Evolutionary conservation across 1,140 invertebrate genomes (phyloP), one percentile per base, ranked within the genome.

Genomic region (Calycopis cecrops): DNA sequence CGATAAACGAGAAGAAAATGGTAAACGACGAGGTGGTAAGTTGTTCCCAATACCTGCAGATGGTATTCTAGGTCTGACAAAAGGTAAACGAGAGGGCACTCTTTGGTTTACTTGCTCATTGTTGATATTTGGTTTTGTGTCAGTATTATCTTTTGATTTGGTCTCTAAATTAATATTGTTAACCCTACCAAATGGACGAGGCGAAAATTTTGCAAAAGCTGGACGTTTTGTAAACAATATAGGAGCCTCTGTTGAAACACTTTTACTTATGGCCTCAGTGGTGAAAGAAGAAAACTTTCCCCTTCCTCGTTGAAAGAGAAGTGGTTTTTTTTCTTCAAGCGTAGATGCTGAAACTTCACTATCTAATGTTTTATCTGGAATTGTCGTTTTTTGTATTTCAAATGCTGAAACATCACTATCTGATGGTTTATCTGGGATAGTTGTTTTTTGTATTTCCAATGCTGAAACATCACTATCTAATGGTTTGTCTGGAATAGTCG

Each of bases 401-500:
- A 86, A n/a, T 28, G 21, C 21, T 28, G 21, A 28, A 28, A 28
- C 6, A 3, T 28, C 21, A 28, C 21, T 28, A 6, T 28, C 21
- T 28, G 6, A 6, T 3, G 21, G 2, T 28, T 28, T 28, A 28
- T 28, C 21, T 28, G 21, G 6, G 6, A 28, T 28, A 2, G 21
- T 28, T 6, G 21, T 28, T 6, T 28, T 28, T 28, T 28, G 21
- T 28, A 72, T 66, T 48, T 87, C 80, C 35, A 86, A 51, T 10
- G 81, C 81, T 12, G 84, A 80, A 9, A 65, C 65, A 59, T 82
- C 79, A 69, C 81, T 85, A 57, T 87, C 84, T 63, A 72, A 68
- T n/a, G 69, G 56, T 62, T 65, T 66, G 49, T 77, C 76, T 42
- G 71, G 66, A n/a, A 66, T 60, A 55, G 79, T 79, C 33, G 79